phyloP scores from a whole-genome alignment of 2,797 vertebrate species.

The Podarcis lilfordi region DNA sequence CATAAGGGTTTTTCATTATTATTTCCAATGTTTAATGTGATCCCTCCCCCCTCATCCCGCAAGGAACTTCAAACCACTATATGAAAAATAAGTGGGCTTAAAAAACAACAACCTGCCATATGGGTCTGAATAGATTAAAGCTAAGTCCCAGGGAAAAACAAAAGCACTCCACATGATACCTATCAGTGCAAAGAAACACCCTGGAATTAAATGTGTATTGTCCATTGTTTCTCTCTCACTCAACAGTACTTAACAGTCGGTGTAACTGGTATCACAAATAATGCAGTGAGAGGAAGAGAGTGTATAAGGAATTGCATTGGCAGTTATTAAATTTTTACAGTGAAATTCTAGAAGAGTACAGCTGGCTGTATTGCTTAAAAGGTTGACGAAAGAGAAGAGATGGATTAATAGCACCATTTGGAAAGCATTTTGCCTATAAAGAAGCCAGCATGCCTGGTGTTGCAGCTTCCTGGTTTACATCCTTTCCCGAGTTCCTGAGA shows the following conservation, averaged over 20 bases:
- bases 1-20: not conserved
- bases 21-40: not conserved
- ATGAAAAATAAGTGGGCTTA: not conserved
- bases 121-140: not conserved
- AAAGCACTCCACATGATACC: not conserved
- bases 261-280: not conserved
- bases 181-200: not conserved
- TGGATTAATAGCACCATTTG: slow-evolving; percentile 1
- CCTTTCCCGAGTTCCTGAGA: not conserved
- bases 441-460: not conserved
- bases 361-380: not conserved
- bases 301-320: not conserved
- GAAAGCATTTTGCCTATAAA: not conserved
- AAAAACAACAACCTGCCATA: not conserved
- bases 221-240: not conserved
- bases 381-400: not conserved
- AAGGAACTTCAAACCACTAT: not conserved
- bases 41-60: not conserved
- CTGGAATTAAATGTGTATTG: slow-evolving; percentile 18
- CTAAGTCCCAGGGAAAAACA: not conserved
- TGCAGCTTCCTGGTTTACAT: not conserved
- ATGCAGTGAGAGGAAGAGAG: not conserved
- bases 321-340: not conserved
- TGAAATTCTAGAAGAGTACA: not conserved
- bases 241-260: not conserved